Evolutionary conservation across 2,888 invertebrate genomes (phyloP), one percentile per base, ranked within the genome.

Genomic region (Troglohyphantes excavatus): DNA sequence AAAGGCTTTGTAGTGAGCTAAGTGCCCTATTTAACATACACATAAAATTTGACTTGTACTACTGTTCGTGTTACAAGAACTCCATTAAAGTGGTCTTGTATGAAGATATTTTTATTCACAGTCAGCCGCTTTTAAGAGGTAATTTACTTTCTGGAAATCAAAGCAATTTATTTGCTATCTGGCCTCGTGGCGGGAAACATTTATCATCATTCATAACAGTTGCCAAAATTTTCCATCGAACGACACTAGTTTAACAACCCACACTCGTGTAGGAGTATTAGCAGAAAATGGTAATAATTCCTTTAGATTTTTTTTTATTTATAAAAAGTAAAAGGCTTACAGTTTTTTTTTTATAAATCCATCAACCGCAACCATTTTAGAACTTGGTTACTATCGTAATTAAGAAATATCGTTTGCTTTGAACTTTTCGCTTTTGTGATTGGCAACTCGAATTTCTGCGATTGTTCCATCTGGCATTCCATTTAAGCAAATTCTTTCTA

Each of bases 81-180:
- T 23, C 39, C 39, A 43, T 43, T 39, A 70, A 39, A 53, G 17
- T 53, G 1, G 53, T 53, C 21, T 43, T 19, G 11, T 27, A 17
- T n/a, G 17, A 70, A 39, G 70, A 13, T 43, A 39, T 39, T 43
- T 27, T 33, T 21, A 21, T 76, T 61, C 21, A 39, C 39, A 33
- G 61, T 61, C 33, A 33, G 61, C 5, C 61, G 76, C 33, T 21
- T 76, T 26, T 5, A 21, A 63, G 29, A 53, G 73, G 26, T 73
- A 73, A 73, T 73, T 73, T 73, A 46, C 43, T 53, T 53, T 73
- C 73, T 46, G n/a, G 53, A 53, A 73, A 73, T 73, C 53, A 68
- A 29, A 68, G 68, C n/a, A 33, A 19, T 29, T 61, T 75, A 29
- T 29, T 61, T 43, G 19, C 29, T 59, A 33, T 61, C 59, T 61